Evolutionary conservation across 2,797 vertebrate species (phyloP).

Genomic region (Gadopsis marmoratus): DNA sequence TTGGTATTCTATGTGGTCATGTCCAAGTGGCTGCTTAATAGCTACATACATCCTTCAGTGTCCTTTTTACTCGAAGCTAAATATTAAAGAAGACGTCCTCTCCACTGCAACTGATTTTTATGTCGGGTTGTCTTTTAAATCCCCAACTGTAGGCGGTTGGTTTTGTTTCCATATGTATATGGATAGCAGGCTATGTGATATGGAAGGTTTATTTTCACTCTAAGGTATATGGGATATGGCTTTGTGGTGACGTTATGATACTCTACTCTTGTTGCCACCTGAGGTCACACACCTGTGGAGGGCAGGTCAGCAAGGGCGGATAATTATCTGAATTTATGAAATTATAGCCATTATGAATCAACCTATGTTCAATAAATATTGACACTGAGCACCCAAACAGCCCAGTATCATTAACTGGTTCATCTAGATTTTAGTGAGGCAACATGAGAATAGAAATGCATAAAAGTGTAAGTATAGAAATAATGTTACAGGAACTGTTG

Average conservation of each 20-base stretch:
- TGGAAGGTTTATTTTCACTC: slow-evolving; percentile 10
- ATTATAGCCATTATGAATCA: neutral
- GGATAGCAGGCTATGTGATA: slow-evolving; percentile 21
- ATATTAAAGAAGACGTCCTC: neutral
- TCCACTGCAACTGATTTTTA: neutral
- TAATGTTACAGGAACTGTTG: neutral
- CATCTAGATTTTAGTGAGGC: neutral
- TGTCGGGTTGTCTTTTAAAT: slow-evolving; percentile 1
- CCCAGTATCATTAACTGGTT: neutral
- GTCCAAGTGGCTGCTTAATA: neutral
- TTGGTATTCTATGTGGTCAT: neutral
- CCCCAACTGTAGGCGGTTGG: neutral
- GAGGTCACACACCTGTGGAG: slow-evolving; percentile 40
- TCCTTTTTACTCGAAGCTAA: neutral
- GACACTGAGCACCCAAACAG: neutral
- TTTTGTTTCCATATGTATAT: slow-evolving; percentile 20
- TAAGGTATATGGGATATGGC: neutral
- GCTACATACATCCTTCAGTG: neutral
- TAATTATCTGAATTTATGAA: neutral
- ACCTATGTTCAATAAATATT: neutral
- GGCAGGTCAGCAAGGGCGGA: neutral
- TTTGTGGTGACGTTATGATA: slow-evolving; percentile 37
- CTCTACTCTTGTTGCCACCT: neutral
- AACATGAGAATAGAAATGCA: neutral
- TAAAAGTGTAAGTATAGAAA: neutral